Evolutionary conservation across 2,888 invertebrate species (phyloP).

Genomic region (Phragmatobia fuliginosa): DNA sequence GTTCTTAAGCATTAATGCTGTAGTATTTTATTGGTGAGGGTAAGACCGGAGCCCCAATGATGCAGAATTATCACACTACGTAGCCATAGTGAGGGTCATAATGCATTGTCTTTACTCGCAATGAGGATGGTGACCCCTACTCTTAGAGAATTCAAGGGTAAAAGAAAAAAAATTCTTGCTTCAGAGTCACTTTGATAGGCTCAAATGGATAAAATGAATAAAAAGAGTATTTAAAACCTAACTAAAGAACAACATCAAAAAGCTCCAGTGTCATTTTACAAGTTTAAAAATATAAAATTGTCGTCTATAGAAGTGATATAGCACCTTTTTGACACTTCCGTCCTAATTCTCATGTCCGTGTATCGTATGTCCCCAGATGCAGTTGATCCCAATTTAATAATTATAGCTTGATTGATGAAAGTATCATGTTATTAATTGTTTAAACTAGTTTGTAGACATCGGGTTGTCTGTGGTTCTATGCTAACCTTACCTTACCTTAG

Average conservation of each 20-base stretch:
- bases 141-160: too few species aligned
- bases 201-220: too few species aligned
- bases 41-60: too few species aligned
- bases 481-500: background rate
- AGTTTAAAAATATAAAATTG: background rate
- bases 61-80: too few species aligned
- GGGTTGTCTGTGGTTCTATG: background rate
- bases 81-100: too few species aligned
- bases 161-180: too few species aligned
- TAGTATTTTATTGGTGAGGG: too few species aligned
- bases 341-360: conserved; percentile 42
- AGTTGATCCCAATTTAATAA: conserved; percentile 70
- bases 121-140: too few species aligned
- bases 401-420: conserved; percentile 61
- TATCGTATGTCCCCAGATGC: conserved; percentile 21
- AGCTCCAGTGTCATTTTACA: background rate
- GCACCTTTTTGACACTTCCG: conserved; percentile 35
- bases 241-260: background rate
- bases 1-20: too few species aligned
- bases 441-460: conserved; percentile 46
- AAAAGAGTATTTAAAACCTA: too few species aligned
- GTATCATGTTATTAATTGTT: conserved; percentile 47
- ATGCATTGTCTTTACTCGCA: too few species aligned
- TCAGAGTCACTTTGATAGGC: too few species aligned
- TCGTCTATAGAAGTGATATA: background rate